phyloP scores from a whole-genome alignment of 1,140 invertebrate species.

The Leptinotarsa undecemlineata region DNA sequence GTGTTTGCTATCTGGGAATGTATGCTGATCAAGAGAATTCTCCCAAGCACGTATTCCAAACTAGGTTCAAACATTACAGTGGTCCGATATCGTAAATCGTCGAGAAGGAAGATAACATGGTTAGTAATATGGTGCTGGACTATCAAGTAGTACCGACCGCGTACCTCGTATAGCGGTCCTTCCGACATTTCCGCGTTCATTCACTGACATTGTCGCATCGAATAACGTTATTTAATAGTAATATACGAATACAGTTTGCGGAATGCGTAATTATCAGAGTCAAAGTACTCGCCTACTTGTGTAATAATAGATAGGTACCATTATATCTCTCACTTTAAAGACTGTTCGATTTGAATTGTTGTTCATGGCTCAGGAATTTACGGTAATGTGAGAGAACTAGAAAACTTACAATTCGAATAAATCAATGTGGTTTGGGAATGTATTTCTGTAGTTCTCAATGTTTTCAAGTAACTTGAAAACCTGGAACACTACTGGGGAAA shows the following conservation, averaged over 20 bases:
- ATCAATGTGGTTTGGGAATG: too few relatives aligned
- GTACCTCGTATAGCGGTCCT: constrained; percentile 12
- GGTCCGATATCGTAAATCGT: background rate
- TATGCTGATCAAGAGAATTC: too few relatives aligned
- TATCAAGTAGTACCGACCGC: constrained; percentile 12
- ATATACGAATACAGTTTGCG: constrained; percentile 24
- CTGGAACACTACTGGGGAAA: too few relatives aligned
- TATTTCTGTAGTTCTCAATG: too few relatives aligned
- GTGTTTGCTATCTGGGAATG: too few relatives aligned
- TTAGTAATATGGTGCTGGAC: constrained; percentile 19
- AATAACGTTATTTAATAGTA: constrained; percentile 30
- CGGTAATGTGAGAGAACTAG: too few relatives aligned
- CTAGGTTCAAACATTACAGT: too few relatives aligned
- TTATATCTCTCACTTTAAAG: constrained; percentile 3
- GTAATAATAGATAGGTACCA: constrained; percentile 8
- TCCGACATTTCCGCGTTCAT: constrained; percentile 25
- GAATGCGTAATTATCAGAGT: constrained; percentile 30
- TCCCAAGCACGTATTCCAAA: too few relatives aligned
- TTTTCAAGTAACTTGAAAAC: too few relatives aligned
- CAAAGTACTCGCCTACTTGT: constrained; percentile 23
- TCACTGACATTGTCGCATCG: constrained; percentile 25
- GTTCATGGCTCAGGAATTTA: background rate
- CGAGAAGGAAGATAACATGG: constrained; percentile 23
- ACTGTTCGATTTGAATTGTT: background rate
- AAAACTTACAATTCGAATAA: too few relatives aligned